These are phyloP conservation scores for Melanotaenia duboulayi DNA, from an alignment of 2,113 vertebrate species.

Conservation along the genomic window DNA sequence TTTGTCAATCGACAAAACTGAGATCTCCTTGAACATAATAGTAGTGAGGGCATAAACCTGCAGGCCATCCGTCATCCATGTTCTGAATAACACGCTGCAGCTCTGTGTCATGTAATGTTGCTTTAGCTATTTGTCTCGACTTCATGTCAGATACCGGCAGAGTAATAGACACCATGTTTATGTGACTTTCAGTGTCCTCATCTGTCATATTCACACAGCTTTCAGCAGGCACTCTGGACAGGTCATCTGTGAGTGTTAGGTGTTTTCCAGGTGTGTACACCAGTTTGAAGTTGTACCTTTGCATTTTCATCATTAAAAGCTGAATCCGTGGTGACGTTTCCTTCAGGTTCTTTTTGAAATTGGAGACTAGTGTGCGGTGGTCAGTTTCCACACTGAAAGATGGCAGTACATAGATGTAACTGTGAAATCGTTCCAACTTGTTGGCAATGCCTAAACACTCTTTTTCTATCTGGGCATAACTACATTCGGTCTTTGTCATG, in stretches of 20 bases:
- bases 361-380: not conserved
- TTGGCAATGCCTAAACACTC: not conserved
- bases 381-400: not conserved
- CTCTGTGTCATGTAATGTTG: too few relatives aligned
- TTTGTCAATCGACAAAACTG: not conserved
- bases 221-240: not conserved
- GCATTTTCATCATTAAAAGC: not conserved
- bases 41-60: too few relatives aligned
- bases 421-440: too few relatives aligned
- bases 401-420: not conserved
- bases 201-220: not conserved
- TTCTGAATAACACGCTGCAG: not conserved
- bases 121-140: too few relatives aligned
- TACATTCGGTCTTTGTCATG: not conserved
- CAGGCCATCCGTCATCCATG: too few relatives aligned
- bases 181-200: too few relatives aligned
- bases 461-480: slow-evolving; percentile 2
- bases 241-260: not conserved
- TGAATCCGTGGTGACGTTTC: not conserved
- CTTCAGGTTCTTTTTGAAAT: not conserved
- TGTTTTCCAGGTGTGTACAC: not conserved
- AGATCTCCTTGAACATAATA: not conserved
- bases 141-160: not conserved
- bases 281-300: not conserved
- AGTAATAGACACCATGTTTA: not conserved